Conservation (phyloP, 1,140 invertebrate genomes). For the Drosophila ambigua region DNA sequence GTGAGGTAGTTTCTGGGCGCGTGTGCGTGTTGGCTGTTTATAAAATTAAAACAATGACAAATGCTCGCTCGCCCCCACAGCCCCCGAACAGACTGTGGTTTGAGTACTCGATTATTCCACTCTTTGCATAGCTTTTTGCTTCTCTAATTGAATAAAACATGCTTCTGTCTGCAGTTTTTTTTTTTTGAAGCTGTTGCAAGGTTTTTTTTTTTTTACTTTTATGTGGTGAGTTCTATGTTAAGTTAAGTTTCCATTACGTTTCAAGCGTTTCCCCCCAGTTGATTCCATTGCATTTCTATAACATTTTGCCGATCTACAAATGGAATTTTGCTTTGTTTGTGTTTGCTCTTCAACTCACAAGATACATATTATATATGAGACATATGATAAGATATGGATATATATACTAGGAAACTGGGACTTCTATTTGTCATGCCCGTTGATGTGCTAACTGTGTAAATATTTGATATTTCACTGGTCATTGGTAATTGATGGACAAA, state of each 20-base stretch:
- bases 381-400: slow-evolving; percentile 37
- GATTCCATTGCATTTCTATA: neutral
- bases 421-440: slow-evolving; percentile 11
- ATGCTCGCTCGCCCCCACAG: slow-evolving; percentile 14
- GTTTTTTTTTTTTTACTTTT: neutral
- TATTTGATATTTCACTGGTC: slow-evolving; percentile 56
- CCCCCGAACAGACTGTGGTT: neutral
- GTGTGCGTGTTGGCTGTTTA: slow-evolving; percentile 1
- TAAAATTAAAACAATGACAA: slow-evolving; percentile 34
- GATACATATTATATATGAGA: slow-evolving; percentile 6
- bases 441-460: slow-evolving; percentile 54
- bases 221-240: too few species aligned
- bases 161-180: slow-evolving; percentile 13
- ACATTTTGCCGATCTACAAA: slow-evolving; percentile 33
- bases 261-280: too few species aligned
- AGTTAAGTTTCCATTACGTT: neutral
- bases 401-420: neutral
- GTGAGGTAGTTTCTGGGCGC: neutral
- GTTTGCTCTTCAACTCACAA: slow-evolving; percentile 37
- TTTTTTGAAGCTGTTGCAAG: slow-evolving; percentile 3
- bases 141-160: slow-evolving; percentile 41
- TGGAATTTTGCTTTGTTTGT: slow-evolving; percentile 48
- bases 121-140: neutral
- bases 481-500: slow-evolving; percentile 56
- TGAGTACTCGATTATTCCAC: neutral